Conservation (phyloP, 2,888 invertebrate genomes). For the Galerucella calmariensis region DNA sequence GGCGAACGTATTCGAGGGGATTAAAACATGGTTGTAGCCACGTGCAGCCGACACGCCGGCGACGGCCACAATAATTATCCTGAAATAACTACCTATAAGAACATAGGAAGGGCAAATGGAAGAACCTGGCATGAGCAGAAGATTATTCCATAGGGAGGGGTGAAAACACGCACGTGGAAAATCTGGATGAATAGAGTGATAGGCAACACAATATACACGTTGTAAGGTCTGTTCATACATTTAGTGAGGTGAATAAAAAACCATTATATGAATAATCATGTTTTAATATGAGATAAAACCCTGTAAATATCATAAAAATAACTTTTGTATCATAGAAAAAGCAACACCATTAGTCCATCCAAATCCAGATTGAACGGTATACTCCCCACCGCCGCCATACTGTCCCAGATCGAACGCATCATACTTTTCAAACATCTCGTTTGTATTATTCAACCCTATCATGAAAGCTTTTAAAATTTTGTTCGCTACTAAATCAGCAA, state of each 20-base stretch:
- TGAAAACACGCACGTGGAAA: background rate
- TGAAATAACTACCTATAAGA: background rate
- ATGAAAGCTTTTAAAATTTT: slow-evolving; percentile 77
- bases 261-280: background rate
- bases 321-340: slow-evolving; percentile 64
- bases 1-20: background rate
- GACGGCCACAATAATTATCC: background rate
- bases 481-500: slow-evolving; percentile 74
- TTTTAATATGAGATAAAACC: background rate
- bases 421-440: slow-evolving; percentile 81
- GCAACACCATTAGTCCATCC: slow-evolving; percentile 60
- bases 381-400: slow-evolving; percentile 83
- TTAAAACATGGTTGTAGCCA: background rate
- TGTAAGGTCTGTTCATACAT: too few species aligned
- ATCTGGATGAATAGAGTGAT: background rate
- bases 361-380: slow-evolving; percentile 58
- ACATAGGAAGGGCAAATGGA: background rate
- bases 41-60: background rate
- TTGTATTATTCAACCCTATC: slow-evolving; percentile 70
- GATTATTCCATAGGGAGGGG: background rate
- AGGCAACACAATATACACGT: background rate
- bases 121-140: background rate
- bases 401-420: slow-evolving; percentile 73
- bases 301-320: background rate
- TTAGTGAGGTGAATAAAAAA: too few species aligned